These are phyloP conservation scores for Tachycineta bicolor DNA, from an alignment of 2,113 vertebrate genomes.

Conservation along the genomic window DNA sequence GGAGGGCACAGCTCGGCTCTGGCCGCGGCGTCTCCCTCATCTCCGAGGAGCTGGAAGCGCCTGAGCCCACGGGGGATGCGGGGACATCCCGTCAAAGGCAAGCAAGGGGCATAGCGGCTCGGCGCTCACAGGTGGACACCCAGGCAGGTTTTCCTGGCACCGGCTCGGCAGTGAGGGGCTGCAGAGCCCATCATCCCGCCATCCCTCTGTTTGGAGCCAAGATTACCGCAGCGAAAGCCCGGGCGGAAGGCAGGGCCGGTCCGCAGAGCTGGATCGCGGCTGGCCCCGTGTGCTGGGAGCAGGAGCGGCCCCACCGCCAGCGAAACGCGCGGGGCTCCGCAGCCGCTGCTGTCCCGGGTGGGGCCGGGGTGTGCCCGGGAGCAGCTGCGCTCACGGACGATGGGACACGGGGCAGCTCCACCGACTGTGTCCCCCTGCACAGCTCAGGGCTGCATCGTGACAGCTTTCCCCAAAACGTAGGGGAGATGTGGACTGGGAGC, in stretches of 20 bases:
- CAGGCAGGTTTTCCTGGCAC: not conserved
- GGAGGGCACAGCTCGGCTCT: not conserved
- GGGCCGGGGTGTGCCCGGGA: not conserved
- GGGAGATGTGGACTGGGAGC: too few relatives aligned
- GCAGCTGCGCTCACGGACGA: not conserved
- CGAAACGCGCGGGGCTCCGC: not conserved
- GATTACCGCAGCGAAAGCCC: not conserved
- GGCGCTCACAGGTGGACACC: not conserved
- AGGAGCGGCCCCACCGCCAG: not conserved
- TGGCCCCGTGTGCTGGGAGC: not conserved
- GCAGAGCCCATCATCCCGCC: not conserved
- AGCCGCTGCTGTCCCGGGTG: not conserved
- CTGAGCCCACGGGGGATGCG: not conserved
- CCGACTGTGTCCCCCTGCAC: not conserved
- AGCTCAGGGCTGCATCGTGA: fast-evolving
- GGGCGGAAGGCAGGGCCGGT: not conserved
- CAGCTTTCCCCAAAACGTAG: fast-evolving
- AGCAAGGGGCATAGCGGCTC: not conserved
- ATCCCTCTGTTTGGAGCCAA: not conserved
- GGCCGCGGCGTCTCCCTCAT: not conserved
- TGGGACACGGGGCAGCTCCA: not conserved
- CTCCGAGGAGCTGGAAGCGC: not conserved
- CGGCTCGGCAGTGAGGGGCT: not conserved
- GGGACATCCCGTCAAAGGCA: not conserved
- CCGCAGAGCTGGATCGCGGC: not conserved